Evolutionary conservation across 2,888 invertebrate species (phyloP), one percentile per base, ranked within the genome.

Genomic region (Cartodere bifasciata): DNA sequence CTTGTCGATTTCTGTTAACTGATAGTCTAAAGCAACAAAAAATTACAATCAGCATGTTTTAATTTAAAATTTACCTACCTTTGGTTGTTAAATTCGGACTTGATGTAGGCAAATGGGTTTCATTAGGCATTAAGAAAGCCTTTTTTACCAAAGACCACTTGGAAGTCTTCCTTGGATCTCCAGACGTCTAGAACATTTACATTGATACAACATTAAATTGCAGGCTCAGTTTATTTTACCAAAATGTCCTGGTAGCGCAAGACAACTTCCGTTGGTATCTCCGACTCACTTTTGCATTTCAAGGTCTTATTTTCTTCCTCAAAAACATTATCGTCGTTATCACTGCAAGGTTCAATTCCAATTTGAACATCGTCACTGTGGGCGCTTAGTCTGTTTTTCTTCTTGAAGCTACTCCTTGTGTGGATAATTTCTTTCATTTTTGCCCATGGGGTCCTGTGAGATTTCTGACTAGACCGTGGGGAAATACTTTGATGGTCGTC

Each of bases 391-490:
- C 57, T 41, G 36, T 54, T 50, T 31, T 66, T 61, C 57, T 74
- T 72, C 34, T 74, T 67, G 11, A 76, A 74, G 40, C 76, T 77
- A 37, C 72, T 67, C 30, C 74, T 67, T 0, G 77, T 75, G 49
- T 79, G 76, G 38, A 82, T 77, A 34, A 82, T 81, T 47, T 78
- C 77, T 39, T 79, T 74, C 64, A 83, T 77, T 56, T 79, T 77
- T 1, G 75, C 74, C 81, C 82, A 82, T 0, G 80, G 74, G n/a
- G 74, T 77, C 50, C 73, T 41, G 17, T 42, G 41, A n/a, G 40
- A 40, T 34, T 40, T 39, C 22, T 31, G 36, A 33, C 33, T 36
- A 4, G 33, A 36, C 2, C 28, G 13, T 10, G 31, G 33, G 7
- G 33, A 31, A 24, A 32, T 23, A 23, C 28, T 36, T 9, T 27